Evolutionary conservation across 2,888 invertebrate genomes (phyloP), one percentile per base, ranked within the genome.

Genomic region (Adelphocoris suturalis): DNA sequence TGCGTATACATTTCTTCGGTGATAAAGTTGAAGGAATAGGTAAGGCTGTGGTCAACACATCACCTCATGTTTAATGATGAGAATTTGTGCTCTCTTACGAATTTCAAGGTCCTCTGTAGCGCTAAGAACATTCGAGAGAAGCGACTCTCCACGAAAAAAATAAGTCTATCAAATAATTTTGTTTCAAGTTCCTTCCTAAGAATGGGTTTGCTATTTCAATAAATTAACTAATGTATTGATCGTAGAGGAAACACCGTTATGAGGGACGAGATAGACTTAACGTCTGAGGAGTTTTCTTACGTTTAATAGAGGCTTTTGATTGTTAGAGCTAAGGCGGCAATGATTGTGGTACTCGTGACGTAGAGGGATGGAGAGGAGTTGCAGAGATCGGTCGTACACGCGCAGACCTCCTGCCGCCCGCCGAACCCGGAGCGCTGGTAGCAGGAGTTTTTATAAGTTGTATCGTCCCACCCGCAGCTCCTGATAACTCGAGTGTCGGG

Each of bases 381-480:
- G 94, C 97, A 98, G 91, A 95, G 95, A 92, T 97, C 96, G 88
- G 95, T 94, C 90, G 95, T 94, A 93, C 98, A 98, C 87, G 97
- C 96, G 94, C 98, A 98, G 28, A 98, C 97, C 93, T 97, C 96
- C 93, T 97, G 97, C 92, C 98, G 95, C 16, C 98, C 97, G 12
- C 98, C 98, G 92, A 97, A 98, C 46, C 98, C 98, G 87, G 97
- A 97, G 91, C 97, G 95, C 92, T 97, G 97, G 94, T 98, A 98
- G 93, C 98, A 98, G 89, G 95, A 95, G 91, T 96, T 95, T 93
- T 95, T 95, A 93, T 96, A 96, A 92, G 93, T 95, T 91, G 95
- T 95, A 91, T 96, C 96, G 92, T 96, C 96, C 95, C 96, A 97
- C 14, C 97, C 97, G 92, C 97, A 98, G 91, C 95, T 95, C 92